These are phyloP conservation scores for Helostoma temminkii DNA, from an alignment of 2,797 vertebrate genomes.

Conservation along the genomic window DNA sequence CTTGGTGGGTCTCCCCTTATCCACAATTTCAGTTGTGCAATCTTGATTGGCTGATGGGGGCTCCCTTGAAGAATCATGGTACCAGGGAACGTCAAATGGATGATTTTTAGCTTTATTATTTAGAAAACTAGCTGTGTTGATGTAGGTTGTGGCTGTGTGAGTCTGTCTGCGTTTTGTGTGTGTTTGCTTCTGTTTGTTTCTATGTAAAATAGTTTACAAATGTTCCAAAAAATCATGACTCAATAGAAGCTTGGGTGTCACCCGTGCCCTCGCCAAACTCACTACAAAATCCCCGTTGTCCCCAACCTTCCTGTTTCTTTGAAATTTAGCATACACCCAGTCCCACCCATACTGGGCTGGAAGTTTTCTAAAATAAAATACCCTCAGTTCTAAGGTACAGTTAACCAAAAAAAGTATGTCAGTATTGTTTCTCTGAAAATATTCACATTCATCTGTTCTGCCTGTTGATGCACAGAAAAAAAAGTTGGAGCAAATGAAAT, in stretches of 20 bases:
- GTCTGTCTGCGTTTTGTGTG: constrained; percentile 13
- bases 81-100: constrained; percentile 37
- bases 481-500: not conserved
- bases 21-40: constrained; percentile 36
- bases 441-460: no score
- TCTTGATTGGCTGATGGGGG: constrained; percentile 42
- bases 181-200: constrained; percentile 57
- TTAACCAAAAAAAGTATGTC: no score
- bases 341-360: constrained; percentile 42
- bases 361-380: no score
- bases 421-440: not conserved
- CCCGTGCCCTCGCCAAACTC: constrained; percentile 4
- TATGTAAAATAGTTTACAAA: constrained; percentile 48
- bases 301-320: constrained; percentile 33
- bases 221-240: constrained; percentile 59
- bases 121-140: constrained; percentile 10
- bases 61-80: constrained; percentile 30
- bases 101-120: constrained; percentile 44
- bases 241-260: constrained; percentile 32
- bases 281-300: constrained; percentile 26
- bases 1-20: constrained; percentile 58
- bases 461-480: not conserved
- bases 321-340: constrained; percentile 29
- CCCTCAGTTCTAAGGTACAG: no score
- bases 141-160: constrained; percentile 47